Conservation (phyloP, 2,797 vertebrate species). For the Austrolebias charrua region DNA sequence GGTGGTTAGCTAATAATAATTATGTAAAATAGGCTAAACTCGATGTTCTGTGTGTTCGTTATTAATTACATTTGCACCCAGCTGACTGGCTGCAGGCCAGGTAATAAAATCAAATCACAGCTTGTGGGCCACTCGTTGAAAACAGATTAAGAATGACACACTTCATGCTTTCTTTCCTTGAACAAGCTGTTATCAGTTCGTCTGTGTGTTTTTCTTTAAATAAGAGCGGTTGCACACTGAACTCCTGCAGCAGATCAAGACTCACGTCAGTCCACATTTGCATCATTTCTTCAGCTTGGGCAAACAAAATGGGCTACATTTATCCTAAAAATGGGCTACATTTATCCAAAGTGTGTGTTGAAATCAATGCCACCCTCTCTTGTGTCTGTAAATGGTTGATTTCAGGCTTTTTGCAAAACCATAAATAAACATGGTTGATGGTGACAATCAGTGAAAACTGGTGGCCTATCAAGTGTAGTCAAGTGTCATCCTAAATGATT, state of each 20-base stretch:
- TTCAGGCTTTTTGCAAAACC: constrained; percentile 52
- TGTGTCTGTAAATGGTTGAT: constrained; percentile 37
- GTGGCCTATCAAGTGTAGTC: constrained; percentile 59
- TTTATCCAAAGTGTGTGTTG: constrained; percentile 36
- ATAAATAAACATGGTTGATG: constrained; percentile 61
- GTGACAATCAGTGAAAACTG: constrained; percentile 67
- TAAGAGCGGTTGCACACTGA: not conserved
- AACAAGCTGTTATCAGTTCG: constrained; percentile 22
- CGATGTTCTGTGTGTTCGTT: constrained; percentile 20
- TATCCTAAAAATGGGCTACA: constrained; percentile 25
- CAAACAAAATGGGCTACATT: constrained; percentile 28
- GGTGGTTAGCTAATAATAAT: constrained; percentile 7
- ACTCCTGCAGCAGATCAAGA: constrained; percentile 14
- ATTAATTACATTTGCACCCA: constrained; percentile 26
- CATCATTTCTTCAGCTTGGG: constrained; percentile 12
- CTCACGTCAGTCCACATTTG: constrained; percentile 29
- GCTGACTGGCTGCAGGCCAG: constrained; percentile 33
- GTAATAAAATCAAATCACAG: constrained; percentile 26
- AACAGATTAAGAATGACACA: constrained; percentile 34
- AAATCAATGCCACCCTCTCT: constrained; percentile 53
- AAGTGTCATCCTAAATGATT: constrained; percentile 72
- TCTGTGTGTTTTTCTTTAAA: constrained; percentile 23
- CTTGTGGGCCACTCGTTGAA: constrained; percentile 34
- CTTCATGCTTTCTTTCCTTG: constrained; percentile 22
- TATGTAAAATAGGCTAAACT: constrained; percentile 5